These are phyloP conservation scores for Gryllus longicercus DNA, from an alignment of 2,888 invertebrate genomes.

Conservation along the genomic window DNA sequence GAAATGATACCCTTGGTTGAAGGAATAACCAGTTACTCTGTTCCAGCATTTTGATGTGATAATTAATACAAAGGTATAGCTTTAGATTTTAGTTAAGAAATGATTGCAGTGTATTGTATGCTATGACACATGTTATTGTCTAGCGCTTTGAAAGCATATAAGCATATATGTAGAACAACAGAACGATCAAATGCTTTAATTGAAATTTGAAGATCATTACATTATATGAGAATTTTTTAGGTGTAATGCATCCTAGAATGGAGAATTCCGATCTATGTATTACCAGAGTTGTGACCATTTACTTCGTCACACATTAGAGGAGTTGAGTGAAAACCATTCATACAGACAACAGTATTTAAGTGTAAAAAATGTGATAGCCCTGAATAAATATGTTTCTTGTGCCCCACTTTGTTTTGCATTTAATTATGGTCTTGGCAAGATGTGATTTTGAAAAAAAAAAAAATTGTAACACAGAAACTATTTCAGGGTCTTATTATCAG, in stretches of 20 bases:
- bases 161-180: too few species aligned
- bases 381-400: background rate
- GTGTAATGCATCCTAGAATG: background rate
- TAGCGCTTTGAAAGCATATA: constrained; percentile 3
- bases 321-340: too few species aligned
- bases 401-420: background rate
- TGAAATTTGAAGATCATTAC: too few species aligned
- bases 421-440: background rate
- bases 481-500: too few species aligned
- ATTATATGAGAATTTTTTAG: background rate
- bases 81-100: background rate
- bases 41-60: too few species aligned
- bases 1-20: too few species aligned
- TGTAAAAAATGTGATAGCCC: background rate
- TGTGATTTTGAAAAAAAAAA: background rate
- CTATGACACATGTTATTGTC: background rate
- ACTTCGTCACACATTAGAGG: background rate
- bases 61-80: too few species aligned
- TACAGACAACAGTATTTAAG: background rate
- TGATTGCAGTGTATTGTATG: background rate
- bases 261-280: too few species aligned
- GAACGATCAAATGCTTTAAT: too few species aligned
- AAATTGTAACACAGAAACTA: background rate
- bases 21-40: too few species aligned
- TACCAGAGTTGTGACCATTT: too few species aligned